These are phyloP conservation scores for Scomber japonicus DNA, from an alignment of 2,113 vertebrate species.

Conservation along the genomic window DNA sequence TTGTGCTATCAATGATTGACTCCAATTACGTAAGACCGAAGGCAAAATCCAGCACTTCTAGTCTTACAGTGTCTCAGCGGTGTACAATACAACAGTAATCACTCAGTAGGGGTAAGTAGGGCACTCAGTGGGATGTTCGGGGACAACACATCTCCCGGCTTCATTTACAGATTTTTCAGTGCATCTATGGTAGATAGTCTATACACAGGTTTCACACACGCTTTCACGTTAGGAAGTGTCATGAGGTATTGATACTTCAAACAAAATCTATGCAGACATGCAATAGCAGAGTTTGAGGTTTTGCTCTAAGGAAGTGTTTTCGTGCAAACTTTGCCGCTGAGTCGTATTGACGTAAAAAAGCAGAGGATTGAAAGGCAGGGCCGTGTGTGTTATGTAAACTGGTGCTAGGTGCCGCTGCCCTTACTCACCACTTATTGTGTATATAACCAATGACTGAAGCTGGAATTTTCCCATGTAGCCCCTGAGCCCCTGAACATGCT, in stretches of 20 bases:
- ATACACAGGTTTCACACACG: background rate
- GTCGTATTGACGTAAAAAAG: slow-evolving; percentile 3
- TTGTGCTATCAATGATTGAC: slow-evolving; percentile 76
- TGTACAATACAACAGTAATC: slow-evolving; percentile 54
- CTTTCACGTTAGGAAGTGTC: slow-evolving; percentile 13
- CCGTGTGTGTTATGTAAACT: slow-evolving; percentile 40
- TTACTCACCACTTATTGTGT: slow-evolving; percentile 13
- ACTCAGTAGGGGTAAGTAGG: slow-evolving; percentile 55
- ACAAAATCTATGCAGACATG: background rate
- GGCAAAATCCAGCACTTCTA: slow-evolving; percentile 47
- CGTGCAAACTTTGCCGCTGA: slow-evolving; percentile 32
- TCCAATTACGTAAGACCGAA: slow-evolving; percentile 57
- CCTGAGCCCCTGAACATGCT: background rate
- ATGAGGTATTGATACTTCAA: background rate
- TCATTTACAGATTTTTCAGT: slow-evolving; percentile 29
- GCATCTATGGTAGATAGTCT: background rate
- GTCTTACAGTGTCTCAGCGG: slow-evolving; percentile 50
- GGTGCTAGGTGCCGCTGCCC: slow-evolving; percentile 6
- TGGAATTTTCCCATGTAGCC: slow-evolving; percentile 3
- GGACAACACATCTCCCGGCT: slow-evolving; percentile 25
- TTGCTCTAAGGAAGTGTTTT: slow-evolving; percentile 38
- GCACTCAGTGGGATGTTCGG: slow-evolving; percentile 33
- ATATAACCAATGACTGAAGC: background rate
- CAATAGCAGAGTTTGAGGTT: slow-evolving; percentile 23
- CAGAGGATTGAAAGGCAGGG: slow-evolving; percentile 10